phyloP scores from a whole-genome alignment of 2,113 vertebrate species.

The Lagopus leucura region DNA sequence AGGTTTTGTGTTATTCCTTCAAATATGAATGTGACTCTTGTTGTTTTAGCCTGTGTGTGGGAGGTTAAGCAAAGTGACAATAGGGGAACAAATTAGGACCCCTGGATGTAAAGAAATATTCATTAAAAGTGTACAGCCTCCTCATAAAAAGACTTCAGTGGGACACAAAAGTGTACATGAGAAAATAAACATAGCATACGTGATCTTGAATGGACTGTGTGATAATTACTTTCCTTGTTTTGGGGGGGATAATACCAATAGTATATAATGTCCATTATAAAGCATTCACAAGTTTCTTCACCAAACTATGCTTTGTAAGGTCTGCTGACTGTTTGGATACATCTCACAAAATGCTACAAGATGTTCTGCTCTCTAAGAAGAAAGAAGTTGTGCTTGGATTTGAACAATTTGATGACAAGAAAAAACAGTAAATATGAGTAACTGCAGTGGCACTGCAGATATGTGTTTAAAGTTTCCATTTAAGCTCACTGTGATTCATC shows the following conservation, averaged over 20 bases:
- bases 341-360: neutral
- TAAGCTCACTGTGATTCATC: neutral
- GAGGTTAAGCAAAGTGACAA: constrained; percentile 37
- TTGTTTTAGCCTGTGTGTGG: neutral
- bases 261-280: neutral
- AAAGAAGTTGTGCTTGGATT: neutral
- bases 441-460: neutral
- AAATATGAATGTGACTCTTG: neutral
- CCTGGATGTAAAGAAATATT: neutral
- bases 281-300: neutral
- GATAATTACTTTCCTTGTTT: constrained; percentile 5
- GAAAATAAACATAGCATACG: neutral
- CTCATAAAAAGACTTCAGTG: neutral
- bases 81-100: neutral
- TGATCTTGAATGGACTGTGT: neutral
- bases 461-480: neutral
- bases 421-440: neutral
- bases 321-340: neutral
- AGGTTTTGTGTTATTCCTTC: neutral
- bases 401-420: neutral
- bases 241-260: neutral
- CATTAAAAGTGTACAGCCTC: neutral
- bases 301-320: neutral
- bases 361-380: neutral
- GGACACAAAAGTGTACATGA: neutral